These are phyloP conservation scores for Columba janthina DNA, from an alignment of 2,113 vertebrate genomes.

Conservation along the genomic window DNA sequence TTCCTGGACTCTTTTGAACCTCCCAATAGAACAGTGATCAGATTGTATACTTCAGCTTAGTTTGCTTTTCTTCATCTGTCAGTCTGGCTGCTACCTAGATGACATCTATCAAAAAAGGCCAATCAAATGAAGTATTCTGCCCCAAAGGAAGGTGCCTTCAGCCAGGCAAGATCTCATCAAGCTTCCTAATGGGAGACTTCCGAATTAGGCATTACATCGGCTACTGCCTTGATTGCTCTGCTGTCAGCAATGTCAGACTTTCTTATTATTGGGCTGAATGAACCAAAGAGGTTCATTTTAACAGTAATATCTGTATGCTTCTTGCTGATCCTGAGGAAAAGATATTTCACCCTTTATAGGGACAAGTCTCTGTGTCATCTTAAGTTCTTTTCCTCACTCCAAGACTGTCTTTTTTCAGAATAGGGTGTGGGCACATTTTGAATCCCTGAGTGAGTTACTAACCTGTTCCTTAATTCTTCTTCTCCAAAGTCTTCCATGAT, in stretches of 20 bases:
- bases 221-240: background rate
- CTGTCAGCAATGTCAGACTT: background rate
- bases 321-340: background rate
- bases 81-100: background rate
- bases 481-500: background rate
- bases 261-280: background rate
- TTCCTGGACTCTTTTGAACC: background rate
- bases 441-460: background rate
- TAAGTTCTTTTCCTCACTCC: background rate
- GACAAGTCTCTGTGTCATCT: background rate
- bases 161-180: background rate
- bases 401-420: background rate
- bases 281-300: background rate
- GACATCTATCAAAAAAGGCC: background rate
- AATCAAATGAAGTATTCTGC: background rate
- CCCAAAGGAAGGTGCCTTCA: background rate
- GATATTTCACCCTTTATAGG: background rate
- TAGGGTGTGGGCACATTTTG: background rate
- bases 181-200: slow-evolving; percentile 6
- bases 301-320: background rate
- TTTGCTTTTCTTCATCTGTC: background rate
- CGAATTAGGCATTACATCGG: background rate
- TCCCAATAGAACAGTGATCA: background rate
- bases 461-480: background rate
- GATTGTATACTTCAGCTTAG: background rate